phyloP scores from a whole-genome alignment of 1,140 invertebrate genomes.

The Diabrotica virgifera region DNA sequence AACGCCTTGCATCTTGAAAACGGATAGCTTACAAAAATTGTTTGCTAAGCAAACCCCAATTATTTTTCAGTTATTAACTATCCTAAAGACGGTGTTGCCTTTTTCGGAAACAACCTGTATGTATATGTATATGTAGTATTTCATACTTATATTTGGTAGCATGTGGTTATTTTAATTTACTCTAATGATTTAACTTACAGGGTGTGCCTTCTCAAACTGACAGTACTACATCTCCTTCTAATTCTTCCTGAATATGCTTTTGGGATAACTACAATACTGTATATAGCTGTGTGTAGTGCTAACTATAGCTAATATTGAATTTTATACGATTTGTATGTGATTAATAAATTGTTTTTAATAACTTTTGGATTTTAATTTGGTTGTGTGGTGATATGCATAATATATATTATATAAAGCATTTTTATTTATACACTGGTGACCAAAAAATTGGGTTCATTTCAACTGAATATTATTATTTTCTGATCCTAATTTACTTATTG shows the following conservation, averaged over 20 bases:
- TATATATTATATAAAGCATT: too few relatives aligned
- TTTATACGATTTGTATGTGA: slow-evolving; percentile 5
- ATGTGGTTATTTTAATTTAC: slow-evolving; percentile 24
- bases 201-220: slow-evolving; percentile 24
- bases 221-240: slow-evolving; percentile 22
- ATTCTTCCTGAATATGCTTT: slow-evolving; percentile 8
- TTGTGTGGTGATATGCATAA: not conserved
- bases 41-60: too few relatives aligned
- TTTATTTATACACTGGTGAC: too few relatives aligned
- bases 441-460: too few relatives aligned
- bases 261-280: slow-evolving; percentile 12
- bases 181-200: slow-evolving; percentile 27
- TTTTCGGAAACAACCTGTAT: too few relatives aligned
- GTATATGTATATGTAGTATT: not conserved
- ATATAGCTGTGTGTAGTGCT: not conserved
- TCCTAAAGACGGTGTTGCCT: too few relatives aligned
- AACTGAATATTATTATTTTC: too few relatives aligned
- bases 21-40: too few relatives aligned
- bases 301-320: not conserved
- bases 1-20: too few relatives aligned
- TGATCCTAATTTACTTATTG: too few relatives aligned
- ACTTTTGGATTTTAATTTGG: not conserved
- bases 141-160: slow-evolving; percentile 12
- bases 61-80: too few relatives aligned
- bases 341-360: slow-evolving; percentile 4